phyloP scores from a whole-genome alignment of 2,888 invertebrate species.

The Papilio demoleus region DNA sequence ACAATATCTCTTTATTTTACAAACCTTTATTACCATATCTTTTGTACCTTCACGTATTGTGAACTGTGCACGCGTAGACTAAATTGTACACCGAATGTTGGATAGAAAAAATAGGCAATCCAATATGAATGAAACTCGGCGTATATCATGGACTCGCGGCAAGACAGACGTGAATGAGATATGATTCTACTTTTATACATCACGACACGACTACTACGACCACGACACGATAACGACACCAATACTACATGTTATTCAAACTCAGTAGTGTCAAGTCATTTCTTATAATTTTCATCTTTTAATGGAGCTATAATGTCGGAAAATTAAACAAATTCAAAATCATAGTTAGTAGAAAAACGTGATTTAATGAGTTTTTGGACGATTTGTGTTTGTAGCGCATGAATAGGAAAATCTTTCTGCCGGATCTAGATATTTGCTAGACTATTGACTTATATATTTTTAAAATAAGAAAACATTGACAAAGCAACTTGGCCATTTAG shows the following conservation, averaged over 20 bases:
- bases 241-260: no score
- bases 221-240: background rate
- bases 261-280: background rate
- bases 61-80: slow-evolving; percentile 21
- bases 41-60: slow-evolving; percentile 12
- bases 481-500: no score
- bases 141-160: slow-evolving; percentile 50
- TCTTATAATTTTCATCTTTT: background rate
- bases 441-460: no score
- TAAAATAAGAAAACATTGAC: no score
- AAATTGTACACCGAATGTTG: slow-evolving; percentile 22
- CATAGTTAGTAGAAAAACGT: no score
- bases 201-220: slow-evolving; percentile 42
- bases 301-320: no score
- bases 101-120: slow-evolving; percentile 47
- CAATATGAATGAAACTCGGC: slow-evolving; percentile 49
- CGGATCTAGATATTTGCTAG: no score
- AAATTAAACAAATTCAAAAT: no score
- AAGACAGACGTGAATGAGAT: slow-evolving; percentile 56
- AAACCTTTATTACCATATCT: slow-evolving; percentile 8
- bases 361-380: no score
- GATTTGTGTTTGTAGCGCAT: no score
- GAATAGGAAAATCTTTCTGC: no score
- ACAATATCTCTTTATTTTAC: background rate
- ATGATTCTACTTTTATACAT: slow-evolving; percentile 47